phyloP scores from a whole-genome alignment of 2,113 vertebrate species.

The Aptenodytes forsteri region DNA sequence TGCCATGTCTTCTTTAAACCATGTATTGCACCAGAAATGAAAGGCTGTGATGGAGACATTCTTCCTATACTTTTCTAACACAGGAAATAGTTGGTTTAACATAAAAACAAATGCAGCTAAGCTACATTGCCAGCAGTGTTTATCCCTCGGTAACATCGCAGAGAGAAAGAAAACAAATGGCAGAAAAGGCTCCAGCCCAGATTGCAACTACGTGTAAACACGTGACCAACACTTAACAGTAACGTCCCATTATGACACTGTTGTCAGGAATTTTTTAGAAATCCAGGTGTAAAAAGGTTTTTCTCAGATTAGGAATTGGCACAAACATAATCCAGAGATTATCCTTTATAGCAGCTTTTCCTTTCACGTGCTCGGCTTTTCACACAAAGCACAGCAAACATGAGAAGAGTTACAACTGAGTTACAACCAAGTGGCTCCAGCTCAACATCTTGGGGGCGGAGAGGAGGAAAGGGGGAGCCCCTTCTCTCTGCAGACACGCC shows the following conservation, averaged over 20 bases:
- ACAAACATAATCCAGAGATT: slow-evolving; percentile 32
- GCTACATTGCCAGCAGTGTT: not conserved
- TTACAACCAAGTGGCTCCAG: not conserved
- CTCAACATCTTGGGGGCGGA: not conserved
- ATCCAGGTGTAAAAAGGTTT: not conserved
- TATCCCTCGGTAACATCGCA: not conserved
- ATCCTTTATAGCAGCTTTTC: slow-evolving; percentile 58
- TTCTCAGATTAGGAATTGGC: slow-evolving; percentile 9
- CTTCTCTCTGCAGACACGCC: not conserved
- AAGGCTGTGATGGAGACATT: not conserved
- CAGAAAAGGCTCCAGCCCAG: not conserved
- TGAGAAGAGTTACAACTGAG: not conserved
- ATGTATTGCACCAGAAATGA: slow-evolving; percentile 33
- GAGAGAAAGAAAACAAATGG: not conserved
- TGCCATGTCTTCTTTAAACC: slow-evolving; percentile 2
- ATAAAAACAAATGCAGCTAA: not conserved
- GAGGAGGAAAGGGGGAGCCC: not conserved
- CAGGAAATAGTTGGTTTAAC: slow-evolving; percentile 20
- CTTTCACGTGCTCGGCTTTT: slow-evolving; percentile 29
- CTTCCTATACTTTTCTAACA: slow-evolving; percentile 19
- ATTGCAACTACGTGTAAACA: not conserved
- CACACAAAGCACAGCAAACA: slow-evolving; percentile 4
- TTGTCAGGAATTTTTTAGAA: not conserved
- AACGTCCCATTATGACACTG: not conserved
- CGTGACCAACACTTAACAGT: not conserved